phyloP scores from a whole-genome alignment of 2,113 vertebrate genomes.

The Rhabdornis inornatus region DNA sequence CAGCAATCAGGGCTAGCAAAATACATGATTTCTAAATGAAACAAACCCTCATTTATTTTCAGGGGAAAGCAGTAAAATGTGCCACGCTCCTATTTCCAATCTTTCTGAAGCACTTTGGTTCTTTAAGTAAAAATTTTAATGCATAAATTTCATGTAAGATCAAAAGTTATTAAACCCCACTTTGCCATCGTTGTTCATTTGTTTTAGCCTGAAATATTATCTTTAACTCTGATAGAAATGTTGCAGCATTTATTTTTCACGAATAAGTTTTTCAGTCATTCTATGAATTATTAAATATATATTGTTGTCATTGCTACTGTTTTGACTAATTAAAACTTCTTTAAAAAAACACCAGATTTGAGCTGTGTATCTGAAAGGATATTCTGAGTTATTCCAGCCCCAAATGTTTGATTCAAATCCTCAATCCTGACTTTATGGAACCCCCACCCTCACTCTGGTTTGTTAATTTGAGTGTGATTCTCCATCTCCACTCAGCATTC shows the following conservation, averaged over 20 bases:
- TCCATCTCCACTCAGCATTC: background rate
- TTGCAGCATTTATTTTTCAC: background rate
- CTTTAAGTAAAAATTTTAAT: background rate
- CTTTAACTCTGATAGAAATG: background rate
- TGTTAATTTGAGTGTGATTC: background rate
- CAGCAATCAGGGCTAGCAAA: constrained; percentile 26
- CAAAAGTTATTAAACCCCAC: background rate
- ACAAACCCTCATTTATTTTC: constrained; percentile 16
- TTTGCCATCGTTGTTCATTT: constrained; percentile 20
- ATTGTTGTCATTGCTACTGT: background rate
- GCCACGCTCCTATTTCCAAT: constrained; percentile 11
- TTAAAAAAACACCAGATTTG: background rate
- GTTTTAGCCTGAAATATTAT: background rate
- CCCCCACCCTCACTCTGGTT: background rate
- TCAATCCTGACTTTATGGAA: background rate
- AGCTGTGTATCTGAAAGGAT: background rate
- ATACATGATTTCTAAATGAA: constrained; percentile 46
- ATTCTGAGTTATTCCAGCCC: background rate
- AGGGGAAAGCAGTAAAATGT: constrained; percentile 35
- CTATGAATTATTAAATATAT: background rate
- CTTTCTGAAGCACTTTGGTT: background rate
- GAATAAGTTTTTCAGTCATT: background rate
- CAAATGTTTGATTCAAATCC: background rate
- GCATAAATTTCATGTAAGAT: constrained; percentile 9
- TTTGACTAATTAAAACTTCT: background rate